phyloP scores from a whole-genome alignment of 2,888 invertebrate genomes.

The Plebejus melissa region DNA sequence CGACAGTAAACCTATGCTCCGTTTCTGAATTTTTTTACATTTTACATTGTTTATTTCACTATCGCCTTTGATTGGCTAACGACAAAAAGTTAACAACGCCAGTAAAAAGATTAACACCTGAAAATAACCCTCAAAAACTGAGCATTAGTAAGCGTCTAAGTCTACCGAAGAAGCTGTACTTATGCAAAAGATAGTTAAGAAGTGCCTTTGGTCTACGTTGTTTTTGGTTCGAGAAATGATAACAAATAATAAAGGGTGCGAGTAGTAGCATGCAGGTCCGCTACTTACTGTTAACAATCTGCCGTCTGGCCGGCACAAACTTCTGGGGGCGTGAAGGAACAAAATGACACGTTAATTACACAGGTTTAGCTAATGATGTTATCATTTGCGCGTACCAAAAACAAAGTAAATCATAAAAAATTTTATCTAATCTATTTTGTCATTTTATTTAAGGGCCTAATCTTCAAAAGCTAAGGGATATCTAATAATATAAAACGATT shows the following conservation, averaged over 20 bases:
- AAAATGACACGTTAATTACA: conserved; percentile 48
- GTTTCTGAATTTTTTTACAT: too few species aligned
- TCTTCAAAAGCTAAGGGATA: too few species aligned
- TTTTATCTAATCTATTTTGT: neutral
- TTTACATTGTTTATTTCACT: too few species aligned
- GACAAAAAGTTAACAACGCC: too few species aligned
- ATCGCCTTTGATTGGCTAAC: too few species aligned
- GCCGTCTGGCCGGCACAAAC: conserved; percentile 58
- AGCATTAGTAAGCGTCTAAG: neutral
- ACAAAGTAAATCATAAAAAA: conserved; percentile 38
- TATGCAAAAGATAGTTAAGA: conserved; percentile 26
- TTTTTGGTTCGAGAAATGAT: conserved; percentile 63
- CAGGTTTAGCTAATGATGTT: conserved; percentile 44
- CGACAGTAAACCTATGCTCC: neutral
- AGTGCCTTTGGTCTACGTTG: conserved; percentile 30
- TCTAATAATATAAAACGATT: too few species aligned
- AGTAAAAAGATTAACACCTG: too few species aligned
- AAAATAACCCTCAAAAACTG: too few species aligned
- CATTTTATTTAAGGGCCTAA: too few species aligned
- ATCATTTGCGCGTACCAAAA: conserved; percentile 50
- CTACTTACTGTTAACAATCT: conserved; percentile 66
- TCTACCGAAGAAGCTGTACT: conserved; percentile 9
- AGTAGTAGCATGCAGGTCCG: conserved; percentile 46
- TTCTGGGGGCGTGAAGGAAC: conserved; percentile 58
- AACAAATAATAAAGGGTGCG: conserved; percentile 51